A percentile compares a stretch with the other conserved stretches of the same genome.
Evolutionary conservation across 2,113 vertebrate genomes (phyloP).

Genomic region (Laticauda laticaudata): DNA sequence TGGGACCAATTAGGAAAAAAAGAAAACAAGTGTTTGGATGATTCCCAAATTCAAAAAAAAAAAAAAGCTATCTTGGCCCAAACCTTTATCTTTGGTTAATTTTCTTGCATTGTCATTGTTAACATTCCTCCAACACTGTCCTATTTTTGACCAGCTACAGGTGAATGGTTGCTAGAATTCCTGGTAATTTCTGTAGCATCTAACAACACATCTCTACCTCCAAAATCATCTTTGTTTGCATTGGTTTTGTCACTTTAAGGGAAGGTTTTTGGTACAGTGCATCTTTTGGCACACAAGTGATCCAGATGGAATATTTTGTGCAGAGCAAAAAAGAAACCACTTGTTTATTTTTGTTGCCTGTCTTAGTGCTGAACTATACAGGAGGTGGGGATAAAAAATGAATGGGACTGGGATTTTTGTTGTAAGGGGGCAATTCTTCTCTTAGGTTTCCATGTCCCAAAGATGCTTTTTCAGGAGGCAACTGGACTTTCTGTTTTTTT

Average conservation of each 20-base stretch:
- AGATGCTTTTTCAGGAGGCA: too few relatives aligned
- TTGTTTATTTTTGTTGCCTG: not conserved
- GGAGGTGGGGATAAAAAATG: not conserved
- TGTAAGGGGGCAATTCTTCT: not conserved
- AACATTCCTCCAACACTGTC: not conserved
- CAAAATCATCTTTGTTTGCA: not conserved
- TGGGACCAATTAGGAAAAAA: not conserved
- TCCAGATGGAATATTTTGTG: not conserved
- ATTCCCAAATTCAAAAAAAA: not conserved
- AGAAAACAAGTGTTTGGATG: not conserved
- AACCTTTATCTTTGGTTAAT: slow-evolving; percentile 5
- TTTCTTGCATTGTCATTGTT: not conserved
- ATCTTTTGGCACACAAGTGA: not conserved
- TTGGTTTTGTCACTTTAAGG: not conserved
- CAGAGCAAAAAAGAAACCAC: not conserved
- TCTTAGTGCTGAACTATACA: not conserved
- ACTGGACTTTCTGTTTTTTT: too few relatives aligned
- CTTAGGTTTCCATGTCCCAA: not conserved
- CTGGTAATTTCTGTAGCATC: not conserved
- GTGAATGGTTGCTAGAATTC: not conserved
- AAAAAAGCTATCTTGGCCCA: not conserved
- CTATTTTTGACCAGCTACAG: not conserved
- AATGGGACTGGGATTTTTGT: not conserved
- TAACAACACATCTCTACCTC: not conserved
- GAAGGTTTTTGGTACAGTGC: not conserved